A percentile compares a stretch with the other conserved stretches of the same genome.
Evolutionary conservation across 2,888 invertebrate genomes (phyloP).

Genomic region (Globia sparganii): DNA sequence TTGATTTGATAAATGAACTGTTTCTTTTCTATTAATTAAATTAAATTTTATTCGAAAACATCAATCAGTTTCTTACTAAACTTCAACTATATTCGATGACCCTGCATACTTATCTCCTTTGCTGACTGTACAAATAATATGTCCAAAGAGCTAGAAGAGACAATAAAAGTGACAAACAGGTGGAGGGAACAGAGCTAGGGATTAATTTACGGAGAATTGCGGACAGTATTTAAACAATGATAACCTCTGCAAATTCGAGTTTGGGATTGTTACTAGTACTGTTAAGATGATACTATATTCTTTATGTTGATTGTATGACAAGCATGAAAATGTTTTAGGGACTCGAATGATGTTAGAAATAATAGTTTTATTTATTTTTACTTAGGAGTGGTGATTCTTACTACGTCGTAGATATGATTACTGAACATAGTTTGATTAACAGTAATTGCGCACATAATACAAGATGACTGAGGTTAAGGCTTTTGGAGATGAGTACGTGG

Average conservation of each 20-base stretch:
- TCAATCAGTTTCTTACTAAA: too few species aligned
- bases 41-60: too few species aligned
- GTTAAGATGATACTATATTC: not conserved
- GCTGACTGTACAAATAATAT: constrained; percentile 50
- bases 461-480: not conserved
- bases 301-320: not conserved
- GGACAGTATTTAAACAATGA: not conserved
- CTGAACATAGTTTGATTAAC: not conserved
- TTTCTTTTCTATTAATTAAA: too few species aligned
- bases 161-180: constrained; percentile 19
- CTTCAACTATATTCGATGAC: too few species aligned
- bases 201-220: constrained; percentile 2
- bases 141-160: constrained; percentile 2
- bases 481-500: not conserved
- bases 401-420: not conserved
- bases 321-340: not conserved
- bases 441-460: not conserved
- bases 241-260: not conserved
- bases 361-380: not conserved
- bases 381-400: not conserved
- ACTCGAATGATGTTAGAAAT: not conserved
- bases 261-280: not conserved
- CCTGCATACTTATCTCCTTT: too few species aligned
- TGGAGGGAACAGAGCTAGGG: not conserved
- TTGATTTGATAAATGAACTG: too few species aligned